Conservation (phyloP, 1,140 invertebrate genomes). For the Zophobas atratus region DNA sequence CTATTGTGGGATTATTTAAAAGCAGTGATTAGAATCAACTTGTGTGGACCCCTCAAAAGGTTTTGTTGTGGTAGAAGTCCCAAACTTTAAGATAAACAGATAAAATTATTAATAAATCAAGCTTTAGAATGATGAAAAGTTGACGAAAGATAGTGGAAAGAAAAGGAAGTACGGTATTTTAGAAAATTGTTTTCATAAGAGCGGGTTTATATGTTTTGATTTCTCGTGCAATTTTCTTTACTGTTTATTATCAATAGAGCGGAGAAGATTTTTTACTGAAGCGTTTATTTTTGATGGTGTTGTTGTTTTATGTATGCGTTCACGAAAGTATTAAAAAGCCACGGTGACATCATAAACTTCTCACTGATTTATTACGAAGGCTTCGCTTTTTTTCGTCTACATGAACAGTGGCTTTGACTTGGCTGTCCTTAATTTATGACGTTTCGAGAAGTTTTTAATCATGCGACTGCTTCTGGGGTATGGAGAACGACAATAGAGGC, state of each 20-base stretch:
- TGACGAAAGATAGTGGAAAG: background rate
- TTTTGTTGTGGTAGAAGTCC: background rate
- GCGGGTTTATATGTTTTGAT: background rate
- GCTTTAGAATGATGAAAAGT: background rate
- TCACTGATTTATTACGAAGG: constrained; percentile 4
- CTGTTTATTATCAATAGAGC: constrained; percentile 8
- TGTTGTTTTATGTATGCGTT: constrained; percentile 10
- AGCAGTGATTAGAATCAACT: constrained; percentile 10
- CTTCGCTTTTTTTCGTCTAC: constrained; percentile 11
- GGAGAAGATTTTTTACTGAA: background rate
- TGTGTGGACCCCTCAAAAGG: constrained; percentile 6
- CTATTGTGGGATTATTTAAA: constrained; percentile 10
- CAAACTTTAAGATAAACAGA: background rate
- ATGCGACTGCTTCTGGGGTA: background rate
- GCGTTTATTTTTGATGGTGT: constrained; percentile 14
- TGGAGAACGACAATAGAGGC: background rate
- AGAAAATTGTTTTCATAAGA: no score
- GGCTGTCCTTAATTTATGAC: constrained; percentile 13
- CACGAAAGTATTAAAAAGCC: constrained; percentile 10
- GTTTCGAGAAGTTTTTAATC: constrained; percentile 1
- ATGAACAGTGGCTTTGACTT: constrained; percentile 5
- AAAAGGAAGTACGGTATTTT: no score
- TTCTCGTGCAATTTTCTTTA: constrained; percentile 11
- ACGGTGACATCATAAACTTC: constrained; percentile 19
- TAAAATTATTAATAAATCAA: constrained; percentile 19